Conservation (phyloP, 2,797 vertebrate species). For the Enteromius afrohamiltoni region DNA sequence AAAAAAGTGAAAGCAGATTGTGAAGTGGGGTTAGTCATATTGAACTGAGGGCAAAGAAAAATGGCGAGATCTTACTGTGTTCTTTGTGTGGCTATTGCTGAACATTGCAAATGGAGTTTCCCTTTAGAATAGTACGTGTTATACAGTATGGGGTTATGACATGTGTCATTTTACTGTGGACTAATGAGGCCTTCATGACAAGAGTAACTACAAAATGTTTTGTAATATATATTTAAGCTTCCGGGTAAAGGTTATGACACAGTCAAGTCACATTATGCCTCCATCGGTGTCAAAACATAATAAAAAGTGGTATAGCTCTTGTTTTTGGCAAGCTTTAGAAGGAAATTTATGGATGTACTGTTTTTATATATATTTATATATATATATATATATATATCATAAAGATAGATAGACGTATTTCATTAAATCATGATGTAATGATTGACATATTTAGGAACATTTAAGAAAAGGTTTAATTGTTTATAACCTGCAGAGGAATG, state of each 20-base stretch:
- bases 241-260: background rate
- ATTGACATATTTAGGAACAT: background rate
- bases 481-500: background rate
- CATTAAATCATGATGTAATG: background rate
- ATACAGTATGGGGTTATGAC: background rate
- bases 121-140: background rate
- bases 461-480: background rate
- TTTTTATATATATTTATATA: background rate
- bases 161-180: background rate
- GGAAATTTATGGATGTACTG: background rate
- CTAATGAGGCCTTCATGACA: background rate
- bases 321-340: background rate
- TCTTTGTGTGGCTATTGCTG: slow-evolving; percentile 1
- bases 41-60: background rate
- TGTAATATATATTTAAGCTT: background rate
- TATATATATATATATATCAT: too few relatives aligned
- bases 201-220: background rate
- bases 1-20: background rate
- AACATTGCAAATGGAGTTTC: slow-evolving; percentile 37
- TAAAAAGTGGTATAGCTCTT: background rate
- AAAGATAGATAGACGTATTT: background rate
- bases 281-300: background rate
- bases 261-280: background rate
- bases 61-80: background rate
- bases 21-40: slow-evolving; percentile 4